Base-by-base conservation (phyloP, 2,797 vertebrate genomes). In the Helicolenus hilgendorfi region DNA sequence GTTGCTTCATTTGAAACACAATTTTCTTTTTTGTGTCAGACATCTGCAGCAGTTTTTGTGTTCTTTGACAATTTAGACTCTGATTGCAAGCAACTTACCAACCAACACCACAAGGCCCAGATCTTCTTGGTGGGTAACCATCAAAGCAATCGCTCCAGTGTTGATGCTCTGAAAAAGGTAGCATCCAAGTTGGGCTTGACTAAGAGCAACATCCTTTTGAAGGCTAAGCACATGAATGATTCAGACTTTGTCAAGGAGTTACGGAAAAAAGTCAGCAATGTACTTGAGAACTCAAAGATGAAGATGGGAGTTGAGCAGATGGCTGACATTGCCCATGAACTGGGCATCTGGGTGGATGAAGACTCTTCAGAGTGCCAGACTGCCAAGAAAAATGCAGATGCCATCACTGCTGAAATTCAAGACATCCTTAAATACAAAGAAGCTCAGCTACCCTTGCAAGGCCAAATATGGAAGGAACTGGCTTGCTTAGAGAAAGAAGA, bases 41-140 rank as follows among this genome's bases (percentile, higher is more conserved):
- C 95, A 15, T 98, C 97, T 11, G 93, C 95, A 0, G 97, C 97
- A 1, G 92, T 98, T 45, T 98, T 98, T 95, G 97, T 98, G 20
- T 92, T 98, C 81, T 96, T 95, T 18, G 97, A 98, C 63, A 89
- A 89, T 20, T 79, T 97, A 18, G 89, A 89, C 3, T 81, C 85
- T 68, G 90, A 96, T 0, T 87, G 65, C 27, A 6, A 79, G 35
- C 11, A 95, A 24, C 45, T 96, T 2, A 90, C 29, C 0, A 81
- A 78, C 29, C 68, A 84, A 59, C 38, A 92, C 0, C 60, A 73
- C n/a, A 92, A 91, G 9, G 33, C 85, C 31, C 26, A 95, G 20
- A 77, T 96, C 3, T 95, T 90, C 71, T 89, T 97, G 15, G 92
- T 97, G 0, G 89, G 85, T 2, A 94, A 97, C 72, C 3, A 14